A percentile compares a stretch with the other conserved stretches of the same genome.
phyloP scores from a whole-genome alignment of 1,140 invertebrate genomes.

The Apis dorsata region DNA sequence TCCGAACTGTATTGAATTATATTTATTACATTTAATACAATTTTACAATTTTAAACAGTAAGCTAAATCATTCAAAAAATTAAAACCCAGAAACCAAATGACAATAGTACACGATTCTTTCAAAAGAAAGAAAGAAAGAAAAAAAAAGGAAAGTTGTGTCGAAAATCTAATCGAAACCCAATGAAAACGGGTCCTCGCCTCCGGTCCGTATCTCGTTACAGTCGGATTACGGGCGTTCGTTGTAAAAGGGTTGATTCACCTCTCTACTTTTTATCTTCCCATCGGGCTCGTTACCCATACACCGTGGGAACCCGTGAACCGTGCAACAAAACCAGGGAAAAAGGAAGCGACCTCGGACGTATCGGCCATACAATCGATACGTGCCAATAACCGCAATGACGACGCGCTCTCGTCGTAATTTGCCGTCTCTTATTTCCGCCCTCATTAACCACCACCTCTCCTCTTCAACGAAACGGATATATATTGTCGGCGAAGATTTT shows the following conservation, averaged over 20 bases:
- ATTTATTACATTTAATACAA: too few species aligned
- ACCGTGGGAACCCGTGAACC: constrained; percentile 25
- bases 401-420: constrained; percentile 24
- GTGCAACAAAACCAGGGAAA: constrained; percentile 22
- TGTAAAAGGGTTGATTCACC: constrained; percentile 13
- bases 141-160: background rate
- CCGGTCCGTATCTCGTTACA: constrained; percentile 21
- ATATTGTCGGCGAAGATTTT: constrained; percentile 33
- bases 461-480: background rate
- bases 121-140: background rate
- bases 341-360: constrained; percentile 25
- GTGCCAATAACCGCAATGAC: constrained; percentile 29
- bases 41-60: too few species aligned
- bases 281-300: constrained; percentile 35
- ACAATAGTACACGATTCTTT: too few species aligned
- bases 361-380: constrained; percentile 43
- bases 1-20: too few species aligned
- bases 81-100: too few species aligned
- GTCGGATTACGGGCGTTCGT: constrained; percentile 7
- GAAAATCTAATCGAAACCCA: background rate
- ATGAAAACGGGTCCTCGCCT: background rate
- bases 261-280: constrained; percentile 14
- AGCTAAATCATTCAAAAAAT: too few species aligned
- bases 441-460: constrained; percentile 35
- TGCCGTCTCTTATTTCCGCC: constrained; percentile 45